Conservation (phyloP, 2,888 invertebrate species). For the Idaea aversata region DNA sequence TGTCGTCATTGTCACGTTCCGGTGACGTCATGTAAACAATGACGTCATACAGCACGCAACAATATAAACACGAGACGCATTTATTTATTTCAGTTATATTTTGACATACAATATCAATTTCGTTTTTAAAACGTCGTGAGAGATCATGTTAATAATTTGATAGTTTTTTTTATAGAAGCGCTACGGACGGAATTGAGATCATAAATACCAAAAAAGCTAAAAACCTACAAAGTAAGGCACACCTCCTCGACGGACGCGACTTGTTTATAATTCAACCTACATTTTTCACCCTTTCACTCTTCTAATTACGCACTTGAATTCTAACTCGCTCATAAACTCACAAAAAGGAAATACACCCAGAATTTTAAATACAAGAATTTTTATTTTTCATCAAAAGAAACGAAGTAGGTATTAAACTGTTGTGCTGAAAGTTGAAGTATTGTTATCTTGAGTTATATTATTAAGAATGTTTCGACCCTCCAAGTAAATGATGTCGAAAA, state of each 20-base stretch:
- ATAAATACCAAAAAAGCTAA: neutral
- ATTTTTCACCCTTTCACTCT: conserved; percentile 31
- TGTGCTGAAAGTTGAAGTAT: conserved; percentile 52
- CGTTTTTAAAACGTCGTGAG: no score
- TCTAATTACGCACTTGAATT: conserved; percentile 58
- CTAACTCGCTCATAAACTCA: conserved; percentile 57
- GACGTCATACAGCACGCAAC: no score
- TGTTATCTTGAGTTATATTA: conserved; percentile 68
- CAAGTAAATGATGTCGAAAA: conserved; percentile 52
- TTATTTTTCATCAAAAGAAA: conserved; percentile 49
- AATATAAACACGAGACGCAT: no score
- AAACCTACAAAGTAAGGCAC: neutral
- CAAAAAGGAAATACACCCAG: conserved; percentile 42
- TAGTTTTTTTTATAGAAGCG: no score
- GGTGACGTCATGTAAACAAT: no score
- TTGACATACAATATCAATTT: no score
- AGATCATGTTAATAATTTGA: no score
- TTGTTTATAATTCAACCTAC: conserved; percentile 16
- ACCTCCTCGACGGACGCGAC: neutral
- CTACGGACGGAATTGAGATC: no score
- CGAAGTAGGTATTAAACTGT: conserved; percentile 32
- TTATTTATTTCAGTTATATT: no score
- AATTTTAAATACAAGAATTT: conserved; percentile 50
- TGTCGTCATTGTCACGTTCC: no score
- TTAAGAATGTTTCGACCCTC: conserved; percentile 58